These are phyloP conservation scores for Ameiurus melas DNA, from an alignment of 2,113 vertebrate species.

Conservation along the genomic window DNA sequence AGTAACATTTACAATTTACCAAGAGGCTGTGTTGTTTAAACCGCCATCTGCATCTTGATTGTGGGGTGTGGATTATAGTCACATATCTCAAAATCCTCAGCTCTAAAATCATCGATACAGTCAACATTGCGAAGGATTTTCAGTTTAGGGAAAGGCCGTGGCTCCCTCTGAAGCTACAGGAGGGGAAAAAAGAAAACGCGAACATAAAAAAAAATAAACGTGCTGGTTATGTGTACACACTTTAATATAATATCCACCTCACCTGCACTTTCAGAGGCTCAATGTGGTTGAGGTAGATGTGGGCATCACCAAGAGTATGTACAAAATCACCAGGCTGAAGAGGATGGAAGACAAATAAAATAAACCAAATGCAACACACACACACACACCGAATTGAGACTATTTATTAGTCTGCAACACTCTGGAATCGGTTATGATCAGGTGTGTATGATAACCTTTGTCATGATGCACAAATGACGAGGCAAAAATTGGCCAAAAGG, in stretches of 20 bases:
- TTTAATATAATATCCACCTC: slow-evolving; percentile 33
- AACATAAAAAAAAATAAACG: neutral
- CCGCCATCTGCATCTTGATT: slow-evolving; percentile 97
- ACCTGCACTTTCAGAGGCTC: slow-evolving; percentile 91
- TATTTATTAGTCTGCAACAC: neutral
- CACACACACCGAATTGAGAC: neutral
- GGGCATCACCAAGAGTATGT: slow-evolving; percentile 93
- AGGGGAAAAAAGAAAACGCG: neutral
- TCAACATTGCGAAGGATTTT: slow-evolving; percentile 85
- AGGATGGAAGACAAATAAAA: neutral
- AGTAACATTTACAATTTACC: too few species aligned
- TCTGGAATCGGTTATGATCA: neutral
- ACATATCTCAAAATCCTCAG: slow-evolving; percentile 89
- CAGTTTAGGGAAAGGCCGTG: slow-evolving; percentile 89
- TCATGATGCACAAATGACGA: neutral
- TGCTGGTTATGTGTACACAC: neutral
- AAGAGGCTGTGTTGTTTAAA: slow-evolving; percentile 63
- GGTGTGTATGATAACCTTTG: neutral
- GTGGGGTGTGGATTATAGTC: slow-evolving; percentile 88
- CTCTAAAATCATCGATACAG: slow-evolving; percentile 81
- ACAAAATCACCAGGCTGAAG: slow-evolving; percentile 90
- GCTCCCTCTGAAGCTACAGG: slow-evolving; percentile 86
- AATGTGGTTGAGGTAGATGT: slow-evolving; percentile 90
- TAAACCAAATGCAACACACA: neutral
- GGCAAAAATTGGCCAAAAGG: neutral